These are phyloP conservation scores for Hylaeus anthracinus DNA, from an alignment of 1,140 invertebrate genomes.

Conservation along the genomic window DNA sequence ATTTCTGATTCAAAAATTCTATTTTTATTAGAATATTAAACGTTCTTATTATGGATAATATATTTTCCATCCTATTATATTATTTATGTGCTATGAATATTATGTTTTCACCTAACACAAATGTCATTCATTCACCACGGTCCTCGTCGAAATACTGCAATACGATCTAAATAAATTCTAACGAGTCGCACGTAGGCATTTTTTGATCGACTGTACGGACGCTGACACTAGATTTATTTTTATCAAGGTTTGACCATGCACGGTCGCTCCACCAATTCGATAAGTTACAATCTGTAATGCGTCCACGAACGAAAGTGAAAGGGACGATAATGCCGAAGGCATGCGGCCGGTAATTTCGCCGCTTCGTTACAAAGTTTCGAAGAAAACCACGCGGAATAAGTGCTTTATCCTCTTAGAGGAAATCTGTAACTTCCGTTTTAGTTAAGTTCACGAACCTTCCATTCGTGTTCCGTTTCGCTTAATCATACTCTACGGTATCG, in stretches of 20 bases:
- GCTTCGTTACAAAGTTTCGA: neutral
- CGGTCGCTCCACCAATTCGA: neutral
- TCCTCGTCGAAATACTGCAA: no score
- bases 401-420: neutral
- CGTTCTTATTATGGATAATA: no score
- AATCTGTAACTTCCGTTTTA: neutral
- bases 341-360: conserved; percentile 5
- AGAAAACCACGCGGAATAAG: neutral
- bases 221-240: neutral
- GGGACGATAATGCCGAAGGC: neutral
- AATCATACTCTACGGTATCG: no score
- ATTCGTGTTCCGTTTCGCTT: neutral
- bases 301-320: conserved; percentile 20
- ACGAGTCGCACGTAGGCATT: no score
- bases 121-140: no score
- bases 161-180: no score
- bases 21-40: no score
- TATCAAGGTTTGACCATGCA: neutral
- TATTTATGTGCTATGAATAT: no score
- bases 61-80: no score
- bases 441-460: neutral
- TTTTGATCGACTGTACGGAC: no score
- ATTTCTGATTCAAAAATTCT: no score
- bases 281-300: neutral
- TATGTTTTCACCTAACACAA: no score